These are phyloP conservation scores for Microctenopoma steveboyesi DNA, from an alignment of 2,797 vertebrate genomes.

Conservation along the genomic window DNA sequence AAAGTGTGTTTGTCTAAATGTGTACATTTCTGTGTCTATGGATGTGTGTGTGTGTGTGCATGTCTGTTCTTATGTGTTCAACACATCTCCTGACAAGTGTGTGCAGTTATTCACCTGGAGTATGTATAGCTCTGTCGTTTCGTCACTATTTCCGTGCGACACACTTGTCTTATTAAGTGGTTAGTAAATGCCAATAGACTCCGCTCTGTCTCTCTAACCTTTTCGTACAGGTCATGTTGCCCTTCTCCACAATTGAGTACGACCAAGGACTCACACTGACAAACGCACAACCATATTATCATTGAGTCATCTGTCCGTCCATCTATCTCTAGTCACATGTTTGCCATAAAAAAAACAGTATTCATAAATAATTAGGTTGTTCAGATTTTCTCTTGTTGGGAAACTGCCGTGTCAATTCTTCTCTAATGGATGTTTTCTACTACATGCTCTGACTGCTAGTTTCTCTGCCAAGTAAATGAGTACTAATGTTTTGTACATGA, in stretches of 20 bases:
- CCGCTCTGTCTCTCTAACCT: slow-evolving; percentile 20
- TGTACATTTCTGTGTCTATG: background rate
- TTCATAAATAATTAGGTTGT: background rate
- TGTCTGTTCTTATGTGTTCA: slow-evolving; percentile 1
- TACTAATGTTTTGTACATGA: slow-evolving; percentile 33
- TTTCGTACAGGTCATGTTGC: slow-evolving; percentile 28
- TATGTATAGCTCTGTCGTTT: slow-evolving; percentile 25
- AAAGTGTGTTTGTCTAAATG: background rate
- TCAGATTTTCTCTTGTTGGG: background rate
- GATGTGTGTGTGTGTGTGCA: background rate
- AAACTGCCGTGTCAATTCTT: slow-evolving; percentile 10
- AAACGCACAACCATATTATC: background rate
- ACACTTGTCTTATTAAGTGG: slow-evolving; percentile 70
- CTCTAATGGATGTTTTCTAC: slow-evolving; percentile 17
- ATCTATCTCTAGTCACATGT: background rate
- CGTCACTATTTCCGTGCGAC: slow-evolving; percentile 45
- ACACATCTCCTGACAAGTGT: background rate
- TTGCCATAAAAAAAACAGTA: background rate
- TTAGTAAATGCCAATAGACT: slow-evolving; percentile 71
- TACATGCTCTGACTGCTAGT: slow-evolving; percentile 11
- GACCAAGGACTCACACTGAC: background rate
- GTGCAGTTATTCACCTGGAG: slow-evolving; percentile 19
- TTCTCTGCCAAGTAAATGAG: slow-evolving; percentile 35
- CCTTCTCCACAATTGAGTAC: slow-evolving; percentile 36
- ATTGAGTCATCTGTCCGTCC: background rate